A percentile compares a stretch with the other conserved stretches of the same genome.
phyloP scores from a whole-genome alignment of 2,797 vertebrate species.

The Pseudocheirus occidentalis region DNA sequence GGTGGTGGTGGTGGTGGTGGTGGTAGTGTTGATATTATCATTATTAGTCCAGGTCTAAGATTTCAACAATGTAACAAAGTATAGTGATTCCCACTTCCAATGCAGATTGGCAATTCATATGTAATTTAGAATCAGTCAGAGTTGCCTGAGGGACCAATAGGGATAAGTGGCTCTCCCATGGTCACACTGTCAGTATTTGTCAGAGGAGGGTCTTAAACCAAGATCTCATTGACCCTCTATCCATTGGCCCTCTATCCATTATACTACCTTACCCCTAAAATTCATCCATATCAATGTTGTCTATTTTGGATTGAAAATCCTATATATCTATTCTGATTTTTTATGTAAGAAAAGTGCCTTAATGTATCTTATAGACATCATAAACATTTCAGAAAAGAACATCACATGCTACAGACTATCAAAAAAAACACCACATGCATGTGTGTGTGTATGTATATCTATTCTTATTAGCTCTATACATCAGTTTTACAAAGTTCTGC shows the following conservation, averaged over 20 bases:
- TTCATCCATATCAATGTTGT: neutral
- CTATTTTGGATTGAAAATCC: neutral
- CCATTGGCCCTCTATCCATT: neutral
- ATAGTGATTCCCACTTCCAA: neutral
- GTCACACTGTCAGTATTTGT: neutral
- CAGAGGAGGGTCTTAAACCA: neutral
- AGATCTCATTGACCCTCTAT: neutral
- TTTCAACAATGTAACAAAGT: neutral
- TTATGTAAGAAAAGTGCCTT: neutral
- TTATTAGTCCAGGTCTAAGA: neutral
- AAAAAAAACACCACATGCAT: too few species aligned
- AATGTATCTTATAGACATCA: neutral
- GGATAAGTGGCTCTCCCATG: neutral
- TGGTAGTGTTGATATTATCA: neutral
- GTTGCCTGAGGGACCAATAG: neutral
- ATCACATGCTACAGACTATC: neutral
- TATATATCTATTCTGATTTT: neutral
- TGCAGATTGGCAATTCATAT: neutral
- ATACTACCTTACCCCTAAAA: neutral
- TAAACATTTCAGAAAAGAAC: neutral
- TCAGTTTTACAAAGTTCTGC: neutral
- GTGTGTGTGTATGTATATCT: too few species aligned
- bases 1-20: too few species aligned
- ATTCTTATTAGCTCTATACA: neutral
- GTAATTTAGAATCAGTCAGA: too few species aligned